Base-by-base conservation (phyloP, 1,140 invertebrate genomes). In the Cataglyphis hispanica region DNA sequence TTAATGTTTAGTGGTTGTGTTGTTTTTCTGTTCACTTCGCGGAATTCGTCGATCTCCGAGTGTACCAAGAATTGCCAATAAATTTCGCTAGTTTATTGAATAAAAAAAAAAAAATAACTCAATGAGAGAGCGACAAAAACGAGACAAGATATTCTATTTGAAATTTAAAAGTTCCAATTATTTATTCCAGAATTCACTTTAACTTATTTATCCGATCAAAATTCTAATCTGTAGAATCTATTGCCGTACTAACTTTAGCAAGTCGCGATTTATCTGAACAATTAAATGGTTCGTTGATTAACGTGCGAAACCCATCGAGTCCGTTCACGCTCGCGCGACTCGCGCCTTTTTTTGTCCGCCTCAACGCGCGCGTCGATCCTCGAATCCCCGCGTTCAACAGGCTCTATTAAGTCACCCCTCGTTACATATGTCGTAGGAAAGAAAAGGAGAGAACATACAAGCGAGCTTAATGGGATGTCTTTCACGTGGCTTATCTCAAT, bases 271-370 rank as follows among this genome's bases (percentile, higher is more conserved):
- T 72, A 74, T 56, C 27, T 56, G 25, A 34, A 74, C 84, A 78
- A 85, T 86, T 86, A 83, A 85, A 86, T 81, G 64, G 64, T 64
- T 87, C 85, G 63, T 84, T 85, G 77, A 86, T 72, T 77, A 89
- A 78, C 88, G 88, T 89, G 88, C 84, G 88, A 89, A 89, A 87
- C 61, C 75, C 74, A 80, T 85, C 61, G 56, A 74, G 40, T 34
- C 19, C 67, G 74, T 85, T 85, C 84, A 85, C 84, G 75, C 84
- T 85, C 63, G 84, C 76, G 84, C 74, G 76, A 85, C 53, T 83
- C 43, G 67, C 67, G 78, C 67, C 78, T 83, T 83, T 83, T 83
- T 83, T 74, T 63, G 50, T 78, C 37, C 74, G 76, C 63, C 46
- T 77, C 61, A 78, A 66, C 74, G 74, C 87, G 81, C 43, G 74